Evolutionary conservation across 2,797 vertebrate genomes (phyloP), one percentile per base, ranked within the genome.

Genomic region (Notamacropus eugenii): DNA sequence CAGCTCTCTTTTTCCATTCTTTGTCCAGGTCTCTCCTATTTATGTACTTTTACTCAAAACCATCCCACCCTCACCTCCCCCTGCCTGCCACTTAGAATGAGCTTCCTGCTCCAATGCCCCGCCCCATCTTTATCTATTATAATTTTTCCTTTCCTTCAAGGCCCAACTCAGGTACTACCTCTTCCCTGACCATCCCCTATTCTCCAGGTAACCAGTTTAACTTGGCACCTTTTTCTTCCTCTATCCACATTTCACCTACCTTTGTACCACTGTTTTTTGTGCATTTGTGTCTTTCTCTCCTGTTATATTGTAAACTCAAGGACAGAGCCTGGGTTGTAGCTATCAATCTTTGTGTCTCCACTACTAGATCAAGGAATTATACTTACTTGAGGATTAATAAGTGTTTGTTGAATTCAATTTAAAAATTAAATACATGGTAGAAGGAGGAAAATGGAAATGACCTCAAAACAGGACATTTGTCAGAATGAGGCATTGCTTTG

Each of bases 241-340:
- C 0, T 0, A 58, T 74, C 27, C 46, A 91, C 54, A 2, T 0
- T 28, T 27, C 34, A 54, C 10, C 10, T 0, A 0, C 50, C 4
- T 27, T 91, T 55, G 56, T 74, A 40, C 9, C 90, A 28, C 55
- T 40, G 19, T 74, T 74, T 40, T 22, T 6, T 4, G 22, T 57
- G 24, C 27, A 34, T 52, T 52, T 52, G 6, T 52, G 52, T 52
- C 52, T 52, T 52, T 52, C 52, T 52, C 52, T 52, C 52, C 52
- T 28, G 59, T 16, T 55, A 55, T n/a, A n/a, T 67, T 1, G 3
- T 6, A 13, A 91, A 31, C 58, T 67, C 19, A 5, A 74, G n/a
- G n/a, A 74, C 67, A 74, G 34, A 74, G n/a, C n/a, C 67, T 40
- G 2, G 34, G 16, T 74, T 74, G n/a, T 62, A 62, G 59, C 59